phyloP scores from a whole-genome alignment of 2,113 vertebrate genomes.

The Ardeotis arabs region DNA sequence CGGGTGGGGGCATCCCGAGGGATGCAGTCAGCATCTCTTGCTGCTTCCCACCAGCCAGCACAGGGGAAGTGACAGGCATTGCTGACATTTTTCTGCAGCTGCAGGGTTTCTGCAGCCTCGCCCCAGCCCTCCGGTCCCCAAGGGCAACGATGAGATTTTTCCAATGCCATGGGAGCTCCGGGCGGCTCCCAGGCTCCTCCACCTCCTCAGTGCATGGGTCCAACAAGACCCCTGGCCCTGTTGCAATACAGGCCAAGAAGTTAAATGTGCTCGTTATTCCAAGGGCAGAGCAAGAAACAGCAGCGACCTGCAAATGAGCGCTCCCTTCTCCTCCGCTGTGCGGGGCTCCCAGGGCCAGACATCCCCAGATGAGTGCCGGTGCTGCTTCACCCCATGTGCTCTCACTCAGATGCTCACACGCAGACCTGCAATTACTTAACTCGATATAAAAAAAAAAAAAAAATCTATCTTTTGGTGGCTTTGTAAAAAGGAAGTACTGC shows the following conservation, averaged over 20 bases:
- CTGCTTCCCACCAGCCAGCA: not conserved
- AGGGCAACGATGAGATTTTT: not conserved
- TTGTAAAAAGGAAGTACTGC: not conserved
- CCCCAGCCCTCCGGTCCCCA: not conserved
- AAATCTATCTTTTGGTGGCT: not conserved
- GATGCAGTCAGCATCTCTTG: not conserved
- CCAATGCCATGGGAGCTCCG: accelerated
- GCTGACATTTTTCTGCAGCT: constrained; percentile 13
- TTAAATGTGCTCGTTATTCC: not conserved
- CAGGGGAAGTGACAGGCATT: not conserved
- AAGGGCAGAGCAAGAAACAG: not conserved
- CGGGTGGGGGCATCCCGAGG: not conserved
- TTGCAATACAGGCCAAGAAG: not conserved
- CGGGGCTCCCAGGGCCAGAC: not conserved
- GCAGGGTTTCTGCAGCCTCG: not conserved
- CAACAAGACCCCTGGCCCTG: not conserved
- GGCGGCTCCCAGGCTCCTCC: accelerated
- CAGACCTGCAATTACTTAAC: not conserved
- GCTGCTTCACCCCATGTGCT: not conserved
- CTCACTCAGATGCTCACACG: not conserved
- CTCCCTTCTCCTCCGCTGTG: not conserved
- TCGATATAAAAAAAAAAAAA: not conserved
- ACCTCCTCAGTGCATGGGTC: accelerated
- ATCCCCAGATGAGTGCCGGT: accelerated
- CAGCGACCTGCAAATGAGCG: accelerated